Conservation (phyloP, 2,797 vertebrate species). For the Micropoecilia bifurca region DNA sequence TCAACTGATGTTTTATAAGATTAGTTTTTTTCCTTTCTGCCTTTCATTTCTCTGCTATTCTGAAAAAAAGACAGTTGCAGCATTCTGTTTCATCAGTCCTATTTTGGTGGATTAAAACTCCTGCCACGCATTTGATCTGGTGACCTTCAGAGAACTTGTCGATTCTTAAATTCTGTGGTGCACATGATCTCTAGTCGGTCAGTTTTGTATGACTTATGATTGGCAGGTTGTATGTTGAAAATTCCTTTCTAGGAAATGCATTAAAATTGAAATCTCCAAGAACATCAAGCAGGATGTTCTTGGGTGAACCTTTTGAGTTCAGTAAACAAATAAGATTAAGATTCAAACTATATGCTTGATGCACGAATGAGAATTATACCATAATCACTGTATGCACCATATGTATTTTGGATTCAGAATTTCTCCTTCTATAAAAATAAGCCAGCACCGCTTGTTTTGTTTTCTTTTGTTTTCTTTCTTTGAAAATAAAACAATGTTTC, state of each 20-base stretch:
- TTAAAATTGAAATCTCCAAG: not conserved
- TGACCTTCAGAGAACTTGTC: conserved; percentile 3
- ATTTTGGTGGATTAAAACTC: conserved; percentile 19
- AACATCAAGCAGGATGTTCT: not conserved
- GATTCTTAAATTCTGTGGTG: not conserved
- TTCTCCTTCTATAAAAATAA: not conserved
- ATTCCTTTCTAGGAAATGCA: not conserved
- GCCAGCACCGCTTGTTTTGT: not conserved
- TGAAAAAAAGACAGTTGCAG: not conserved
- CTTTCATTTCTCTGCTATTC: not conserved
- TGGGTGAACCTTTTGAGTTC: not conserved
- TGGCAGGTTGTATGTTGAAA: not conserved
- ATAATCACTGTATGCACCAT: not conserved
- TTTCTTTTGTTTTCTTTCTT: not conserved
- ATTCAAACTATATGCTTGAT: not conserved
- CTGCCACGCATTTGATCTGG: not conserved
- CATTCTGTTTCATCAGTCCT: not conserved
- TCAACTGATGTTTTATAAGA: conserved; percentile 17
- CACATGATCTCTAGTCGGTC: not conserved
- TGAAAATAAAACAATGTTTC: not conserved
- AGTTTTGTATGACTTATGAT: not conserved
- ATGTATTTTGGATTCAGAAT: not conserved
- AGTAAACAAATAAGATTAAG: not conserved
- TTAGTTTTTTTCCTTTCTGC: conserved; percentile 8
- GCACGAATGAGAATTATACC: not conserved